These are phyloP conservation scores for Callyntrura sp. DNA, from an alignment of 2,888 invertebrate species.

Conservation along the genomic window DNA sequence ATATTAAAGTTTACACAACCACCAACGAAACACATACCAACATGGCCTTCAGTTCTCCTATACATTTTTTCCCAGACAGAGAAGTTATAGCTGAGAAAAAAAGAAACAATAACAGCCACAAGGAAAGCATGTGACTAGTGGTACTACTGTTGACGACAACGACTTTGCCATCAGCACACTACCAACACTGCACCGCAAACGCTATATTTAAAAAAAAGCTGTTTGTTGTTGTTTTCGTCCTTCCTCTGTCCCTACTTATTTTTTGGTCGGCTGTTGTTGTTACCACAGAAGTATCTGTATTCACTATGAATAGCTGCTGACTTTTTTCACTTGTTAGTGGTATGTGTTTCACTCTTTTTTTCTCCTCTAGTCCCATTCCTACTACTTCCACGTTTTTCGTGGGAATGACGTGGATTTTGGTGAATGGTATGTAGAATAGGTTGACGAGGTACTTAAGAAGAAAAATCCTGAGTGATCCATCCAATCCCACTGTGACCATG, in stretches of 20 bases:
- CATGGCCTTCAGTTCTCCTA: background rate
- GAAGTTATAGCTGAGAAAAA: background rate
- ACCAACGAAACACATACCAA: background rate
- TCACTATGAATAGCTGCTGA: background rate
- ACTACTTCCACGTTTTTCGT: conserved; percentile 16
- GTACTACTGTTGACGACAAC: background rate
- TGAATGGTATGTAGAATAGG: conserved; percentile 62
- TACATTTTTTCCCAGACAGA: background rate
- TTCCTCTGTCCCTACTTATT: background rate
- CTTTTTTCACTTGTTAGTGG: conserved; percentile 25
- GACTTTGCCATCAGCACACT: background rate
- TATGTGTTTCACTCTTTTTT: background rate
- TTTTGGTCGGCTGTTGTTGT: background rate
- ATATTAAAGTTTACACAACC: conserved; percentile 22
- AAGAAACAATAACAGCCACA: conserved; percentile 21
- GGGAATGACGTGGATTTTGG: conserved; percentile 35
- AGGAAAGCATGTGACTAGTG: conserved; percentile 7
- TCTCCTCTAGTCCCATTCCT: conserved; percentile 7
- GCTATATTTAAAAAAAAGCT: background rate
- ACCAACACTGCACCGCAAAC: background rate
- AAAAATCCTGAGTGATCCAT: conserved; percentile 75
- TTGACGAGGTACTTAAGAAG: conserved; percentile 76
- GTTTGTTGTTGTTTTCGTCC: conserved; percentile 8
- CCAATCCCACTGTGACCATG: conserved; percentile 74
- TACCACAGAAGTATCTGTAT: conserved; percentile 7